phyloP scores from a whole-genome alignment of 2,888 invertebrate genomes.

The Acleris cristana region DNA sequence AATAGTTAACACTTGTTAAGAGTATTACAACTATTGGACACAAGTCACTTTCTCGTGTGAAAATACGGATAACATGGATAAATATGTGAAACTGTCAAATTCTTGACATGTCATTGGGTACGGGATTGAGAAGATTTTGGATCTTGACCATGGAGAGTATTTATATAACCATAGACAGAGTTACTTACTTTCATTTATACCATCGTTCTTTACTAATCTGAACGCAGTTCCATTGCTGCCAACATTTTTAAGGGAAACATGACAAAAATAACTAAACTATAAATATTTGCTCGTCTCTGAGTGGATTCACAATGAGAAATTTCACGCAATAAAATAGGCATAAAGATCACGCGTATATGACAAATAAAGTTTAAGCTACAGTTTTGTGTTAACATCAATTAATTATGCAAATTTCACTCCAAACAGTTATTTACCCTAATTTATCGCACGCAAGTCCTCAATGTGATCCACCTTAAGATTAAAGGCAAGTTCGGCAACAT shows the following conservation, averaged over 20 bases:
- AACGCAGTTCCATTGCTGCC: not conserved
- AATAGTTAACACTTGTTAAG: slow-evolving; percentile 20
- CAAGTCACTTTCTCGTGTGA: slow-evolving; percentile 54
- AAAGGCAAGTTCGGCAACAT: too few species aligned
- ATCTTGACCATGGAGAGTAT: slow-evolving; percentile 35
- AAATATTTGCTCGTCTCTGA: too few species aligned
- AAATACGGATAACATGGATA: slow-evolving; percentile 45
- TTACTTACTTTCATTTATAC: slow-evolving; percentile 27
- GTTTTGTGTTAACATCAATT: too few species aligned
- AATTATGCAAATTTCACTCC: too few species aligned
- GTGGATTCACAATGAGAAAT: too few species aligned
- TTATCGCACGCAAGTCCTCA: too few species aligned
- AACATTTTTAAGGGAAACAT: slow-evolving; percentile 2
- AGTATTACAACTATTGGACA: slow-evolving; percentile 34
- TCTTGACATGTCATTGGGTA: slow-evolving; percentile 50
- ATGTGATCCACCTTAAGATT: too few species aligned
- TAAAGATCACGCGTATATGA: too few species aligned
- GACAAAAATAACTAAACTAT: too few species aligned
- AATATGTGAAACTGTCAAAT: slow-evolving; percentile 60
- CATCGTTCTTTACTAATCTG: not conserved
- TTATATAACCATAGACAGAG: slow-evolving; percentile 33
- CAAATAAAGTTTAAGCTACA: too few species aligned
- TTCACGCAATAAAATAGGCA: too few species aligned
- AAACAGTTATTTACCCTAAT: too few species aligned
- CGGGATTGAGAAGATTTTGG: slow-evolving; percentile 28